Evolutionary conservation across 2,888 invertebrate genomes (phyloP).

Genomic region (Prosopocoilus inquinatus): DNA sequence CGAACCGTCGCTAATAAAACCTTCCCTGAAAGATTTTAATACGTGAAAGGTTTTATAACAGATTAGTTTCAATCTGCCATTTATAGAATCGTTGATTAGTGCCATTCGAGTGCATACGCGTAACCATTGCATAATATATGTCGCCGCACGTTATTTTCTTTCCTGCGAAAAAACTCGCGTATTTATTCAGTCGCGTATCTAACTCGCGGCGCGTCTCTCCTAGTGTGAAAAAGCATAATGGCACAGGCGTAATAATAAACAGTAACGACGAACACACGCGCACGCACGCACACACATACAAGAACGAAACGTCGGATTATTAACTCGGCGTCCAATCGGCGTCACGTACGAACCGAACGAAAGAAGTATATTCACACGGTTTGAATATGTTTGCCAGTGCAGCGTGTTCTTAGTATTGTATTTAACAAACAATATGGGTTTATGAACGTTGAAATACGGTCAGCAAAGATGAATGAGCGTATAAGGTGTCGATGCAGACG

Average conservation of each 20-base stretch:
- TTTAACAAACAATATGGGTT: constrained; percentile 2
- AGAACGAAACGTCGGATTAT: not conserved
- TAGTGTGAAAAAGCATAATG: constrained; percentile 7
- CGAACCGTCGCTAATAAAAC: not conserved
- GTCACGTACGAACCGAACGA: not conserved
- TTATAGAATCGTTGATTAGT: constrained; percentile 3
- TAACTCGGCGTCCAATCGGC: constrained; percentile 1
- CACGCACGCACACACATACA: no score
- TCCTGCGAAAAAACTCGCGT: not conserved
- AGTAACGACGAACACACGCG: no score
- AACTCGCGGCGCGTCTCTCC: not conserved
- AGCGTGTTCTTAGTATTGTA: not conserved
- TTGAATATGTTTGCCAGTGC: not conserved
- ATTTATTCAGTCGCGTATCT: not conserved
- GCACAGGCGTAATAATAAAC: not conserved
- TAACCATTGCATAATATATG: not conserved
- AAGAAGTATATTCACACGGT: constrained; percentile 3
- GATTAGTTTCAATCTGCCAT: constrained; percentile 6
- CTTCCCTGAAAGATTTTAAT: constrained; percentile 8
- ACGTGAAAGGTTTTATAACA: constrained; percentile 16
- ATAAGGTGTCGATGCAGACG: constrained; percentile 17
- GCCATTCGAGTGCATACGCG: not conserved
- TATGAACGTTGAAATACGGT: constrained; percentile 3
- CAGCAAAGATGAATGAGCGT: constrained; percentile 20
- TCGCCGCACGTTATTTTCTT: not conserved